Conservation (phyloP, 2,888 invertebrate species). For the Leucania comma region DNA sequence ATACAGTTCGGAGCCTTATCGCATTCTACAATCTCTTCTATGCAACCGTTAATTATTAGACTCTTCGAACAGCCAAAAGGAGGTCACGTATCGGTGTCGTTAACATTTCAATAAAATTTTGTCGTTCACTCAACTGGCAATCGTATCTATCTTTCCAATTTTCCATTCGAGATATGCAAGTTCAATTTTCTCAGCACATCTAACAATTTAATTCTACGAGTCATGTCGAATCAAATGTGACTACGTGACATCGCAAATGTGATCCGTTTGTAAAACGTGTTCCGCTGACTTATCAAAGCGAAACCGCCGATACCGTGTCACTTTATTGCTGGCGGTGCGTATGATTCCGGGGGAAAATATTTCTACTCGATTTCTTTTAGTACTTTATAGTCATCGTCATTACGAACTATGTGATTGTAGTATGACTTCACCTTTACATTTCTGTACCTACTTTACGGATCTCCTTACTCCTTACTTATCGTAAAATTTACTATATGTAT, state of each 20-base stretch:
- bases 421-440: not conserved
- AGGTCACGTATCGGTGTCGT: not conserved
- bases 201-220: not conserved
- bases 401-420: not conserved
- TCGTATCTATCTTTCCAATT: not conserved
- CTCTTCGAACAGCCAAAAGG: not conserved
- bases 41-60: too few species aligned
- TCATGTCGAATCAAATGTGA: not conserved
- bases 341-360: slow-evolving; percentile 2
- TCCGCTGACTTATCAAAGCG: slow-evolving; percentile 14
- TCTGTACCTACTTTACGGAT: not conserved
- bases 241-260: not conserved
- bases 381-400: slow-evolving; percentile 3
- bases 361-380: slow-evolving; percentile 2
- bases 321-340: slow-evolving; percentile 1
- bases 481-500: not conserved
- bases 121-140: not conserved
- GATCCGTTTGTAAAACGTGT: slow-evolving; percentile 23
- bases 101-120: not conserved
- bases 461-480: not conserved
- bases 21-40: too few species aligned
- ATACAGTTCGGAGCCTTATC: too few species aligned
- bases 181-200: not conserved
- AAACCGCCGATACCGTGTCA: slow-evolving; percentile 8
- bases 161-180: not conserved